Evolutionary conservation across 35 echinoderm and acorn worm species (phyloP).

Genomic region (Apostichopus japonicus): DNA sequence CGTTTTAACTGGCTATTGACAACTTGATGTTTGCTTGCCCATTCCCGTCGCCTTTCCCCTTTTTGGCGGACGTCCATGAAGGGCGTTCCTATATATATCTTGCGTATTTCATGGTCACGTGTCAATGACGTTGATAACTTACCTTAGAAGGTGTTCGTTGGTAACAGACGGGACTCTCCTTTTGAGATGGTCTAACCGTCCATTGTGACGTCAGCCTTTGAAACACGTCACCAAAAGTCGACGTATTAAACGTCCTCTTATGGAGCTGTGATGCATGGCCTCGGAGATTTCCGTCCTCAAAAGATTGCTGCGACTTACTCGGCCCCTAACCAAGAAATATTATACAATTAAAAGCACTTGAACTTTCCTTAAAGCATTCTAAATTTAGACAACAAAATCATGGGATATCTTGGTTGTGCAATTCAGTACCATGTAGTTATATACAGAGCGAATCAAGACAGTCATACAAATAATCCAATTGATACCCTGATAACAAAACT

Average conservation of each 20-base stretch:
- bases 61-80: too few relatives aligned
- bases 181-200: background rate
- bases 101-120: too few relatives aligned
- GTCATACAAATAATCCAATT: too few relatives aligned
- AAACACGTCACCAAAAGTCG: conserved; percentile 33
- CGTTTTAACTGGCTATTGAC: too few relatives aligned
- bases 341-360: conserved; percentile 1
- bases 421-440: too few relatives aligned
- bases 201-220: conserved; percentile 8
- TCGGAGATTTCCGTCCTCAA: background rate
- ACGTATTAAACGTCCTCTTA: background rate
- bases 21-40: too few relatives aligned
- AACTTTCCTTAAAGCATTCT: background rate
- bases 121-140: background rate
- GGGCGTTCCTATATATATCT: too few relatives aligned
- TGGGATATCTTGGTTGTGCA: too few relatives aligned
- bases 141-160: background rate
- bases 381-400: background rate
- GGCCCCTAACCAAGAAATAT: conserved; percentile 3
- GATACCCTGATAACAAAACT: too few relatives aligned
- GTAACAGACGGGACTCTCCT: background rate
- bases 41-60: too few relatives aligned
- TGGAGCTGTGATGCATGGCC: background rate
- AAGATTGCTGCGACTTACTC: background rate
- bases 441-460: too few relatives aligned